These are phyloP conservation scores for Protophormia terraenovae DNA, from an alignment of 2,888 invertebrate genomes.

Conservation along the genomic window DNA sequence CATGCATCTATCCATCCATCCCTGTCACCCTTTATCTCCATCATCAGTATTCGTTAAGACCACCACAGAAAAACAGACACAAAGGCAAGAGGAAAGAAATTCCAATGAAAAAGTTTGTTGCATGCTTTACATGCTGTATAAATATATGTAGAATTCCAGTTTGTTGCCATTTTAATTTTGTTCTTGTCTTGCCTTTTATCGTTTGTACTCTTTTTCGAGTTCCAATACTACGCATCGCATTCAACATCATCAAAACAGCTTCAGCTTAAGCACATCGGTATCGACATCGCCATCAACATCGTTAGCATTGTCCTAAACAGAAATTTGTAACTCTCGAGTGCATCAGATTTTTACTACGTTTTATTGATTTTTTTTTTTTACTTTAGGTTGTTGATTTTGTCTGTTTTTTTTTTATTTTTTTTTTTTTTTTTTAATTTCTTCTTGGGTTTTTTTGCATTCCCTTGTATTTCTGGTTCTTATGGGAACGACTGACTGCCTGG, in stretches of 20 bases:
- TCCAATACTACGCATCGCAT: constrained; percentile 59
- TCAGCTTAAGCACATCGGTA: constrained; percentile 16
- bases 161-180: constrained; percentile 41
- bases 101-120: constrained; percentile 69
- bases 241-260: constrained; percentile 13
- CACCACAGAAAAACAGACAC: not conserved
- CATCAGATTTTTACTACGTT: constrained; percentile 67
- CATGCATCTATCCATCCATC: not conserved
- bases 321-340: constrained; percentile 30
- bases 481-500: constrained; percentile 33
- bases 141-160: constrained; percentile 60
- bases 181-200: not conserved
- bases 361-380: constrained; percentile 62
- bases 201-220: constrained; percentile 22
- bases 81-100: constrained; percentile 44
- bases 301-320: constrained; percentile 34
- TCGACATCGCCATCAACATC: constrained; percentile 16
- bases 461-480: constrained; percentile 39
- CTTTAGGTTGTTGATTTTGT: too few relatives aligned
- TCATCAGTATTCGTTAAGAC: not conserved
- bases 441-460: constrained; percentile 18
- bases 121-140: constrained; percentile 70
- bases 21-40: not conserved
- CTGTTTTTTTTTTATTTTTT: too few relatives aligned
- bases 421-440: not conserved